Conservation (phyloP, 2,888 invertebrate genomes). For the Cephus pygmeus region DNA sequence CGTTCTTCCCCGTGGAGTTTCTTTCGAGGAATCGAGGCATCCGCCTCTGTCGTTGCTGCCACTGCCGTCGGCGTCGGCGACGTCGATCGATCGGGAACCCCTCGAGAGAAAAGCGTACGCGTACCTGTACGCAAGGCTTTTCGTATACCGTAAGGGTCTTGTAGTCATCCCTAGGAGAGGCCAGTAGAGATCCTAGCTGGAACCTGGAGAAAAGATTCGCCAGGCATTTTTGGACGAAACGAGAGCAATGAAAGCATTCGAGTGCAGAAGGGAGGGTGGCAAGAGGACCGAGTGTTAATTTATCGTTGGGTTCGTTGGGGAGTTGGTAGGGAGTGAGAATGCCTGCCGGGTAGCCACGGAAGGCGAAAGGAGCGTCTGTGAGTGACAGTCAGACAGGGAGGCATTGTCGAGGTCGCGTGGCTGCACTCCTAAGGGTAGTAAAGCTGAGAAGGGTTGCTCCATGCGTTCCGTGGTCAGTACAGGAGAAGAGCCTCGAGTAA, state of each 20-base stretch:
- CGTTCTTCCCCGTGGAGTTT: not conserved
- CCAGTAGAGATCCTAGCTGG: not conserved
- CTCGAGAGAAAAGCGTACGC: not conserved
- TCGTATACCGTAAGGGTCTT: not conserved
- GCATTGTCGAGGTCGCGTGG: conserved; percentile 23
- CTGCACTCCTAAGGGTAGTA: conserved; percentile 1
- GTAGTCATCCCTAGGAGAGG: not conserved
- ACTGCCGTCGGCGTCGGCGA: not conserved
- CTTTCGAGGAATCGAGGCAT: not conserved
- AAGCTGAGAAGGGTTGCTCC: not conserved
- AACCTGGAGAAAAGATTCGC: not conserved
- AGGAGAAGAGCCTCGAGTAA: conserved; percentile 9
- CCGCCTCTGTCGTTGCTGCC: not conserved
- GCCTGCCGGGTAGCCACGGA: not conserved
- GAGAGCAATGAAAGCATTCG: not conserved
- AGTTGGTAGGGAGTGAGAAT: not conserved
- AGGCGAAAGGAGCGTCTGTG: conserved; percentile 36
- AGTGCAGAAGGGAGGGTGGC: not conserved
- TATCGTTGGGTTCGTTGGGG: conserved; percentile 33
- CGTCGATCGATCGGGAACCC: not conserved
- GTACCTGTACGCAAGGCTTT: not conserved
- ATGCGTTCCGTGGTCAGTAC: not conserved
- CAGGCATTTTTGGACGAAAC: not conserved
- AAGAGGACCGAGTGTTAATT: conserved; percentile 38
- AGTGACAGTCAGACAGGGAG: conserved; percentile 37